phyloP scores from a whole-genome alignment of 2,888 invertebrate species.

The Ganaspis brasiliensis region DNA sequence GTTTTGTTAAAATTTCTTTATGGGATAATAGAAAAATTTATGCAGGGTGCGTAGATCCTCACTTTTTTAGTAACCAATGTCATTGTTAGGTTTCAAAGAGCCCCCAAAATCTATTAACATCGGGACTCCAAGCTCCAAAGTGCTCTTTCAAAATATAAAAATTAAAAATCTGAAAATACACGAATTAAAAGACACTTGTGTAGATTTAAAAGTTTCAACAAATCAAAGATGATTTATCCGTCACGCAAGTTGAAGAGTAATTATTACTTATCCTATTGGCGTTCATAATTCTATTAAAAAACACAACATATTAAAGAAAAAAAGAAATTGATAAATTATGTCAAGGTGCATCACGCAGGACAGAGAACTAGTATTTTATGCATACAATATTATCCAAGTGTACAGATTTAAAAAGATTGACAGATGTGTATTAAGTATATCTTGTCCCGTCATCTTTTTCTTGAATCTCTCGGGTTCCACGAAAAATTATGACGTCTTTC shows the following conservation, averaged over 20 bases:
- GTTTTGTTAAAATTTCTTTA: no score
- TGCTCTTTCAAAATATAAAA: no score
- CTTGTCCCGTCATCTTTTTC: neutral
- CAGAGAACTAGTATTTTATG: constrained; percentile 2
- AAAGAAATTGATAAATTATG: neutral
- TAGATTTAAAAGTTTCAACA: no score
- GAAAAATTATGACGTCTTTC: constrained; percentile 19
- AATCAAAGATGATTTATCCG: no score
- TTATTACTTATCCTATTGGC: constrained; percentile 14
- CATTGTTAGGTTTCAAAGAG: no score
- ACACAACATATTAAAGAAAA: neutral
- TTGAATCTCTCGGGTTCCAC: neutral
- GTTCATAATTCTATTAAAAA: neutral
- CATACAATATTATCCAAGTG: neutral
- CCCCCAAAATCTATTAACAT: no score
- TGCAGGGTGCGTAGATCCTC: no score
- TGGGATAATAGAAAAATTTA: no score
- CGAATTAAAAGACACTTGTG: no score
- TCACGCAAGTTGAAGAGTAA: constrained; percentile 1
- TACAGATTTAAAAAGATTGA: neutral
- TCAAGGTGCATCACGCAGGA: neutral
- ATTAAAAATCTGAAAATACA: no score
- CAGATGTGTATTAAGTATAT: neutral
- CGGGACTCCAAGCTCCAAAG: no score
- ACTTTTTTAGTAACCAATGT: no score